A percentile compares a stretch with the other conserved stretches of the same genome.
Conservation (phyloP, 2,113 vertebrate species). For the Panthera tigris region DNA sequence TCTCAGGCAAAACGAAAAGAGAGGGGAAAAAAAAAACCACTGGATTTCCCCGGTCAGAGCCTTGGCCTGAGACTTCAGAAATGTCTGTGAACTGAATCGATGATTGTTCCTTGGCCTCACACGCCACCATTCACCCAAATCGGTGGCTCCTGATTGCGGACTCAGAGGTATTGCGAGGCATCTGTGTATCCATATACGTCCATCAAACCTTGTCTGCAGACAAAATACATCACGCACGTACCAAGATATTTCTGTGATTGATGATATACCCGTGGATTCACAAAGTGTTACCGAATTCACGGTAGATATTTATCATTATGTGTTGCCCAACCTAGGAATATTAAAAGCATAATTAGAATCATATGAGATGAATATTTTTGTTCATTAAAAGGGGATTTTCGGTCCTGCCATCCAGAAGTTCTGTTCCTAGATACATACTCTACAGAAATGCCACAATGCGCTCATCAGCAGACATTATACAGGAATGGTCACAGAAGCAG, state of each 20-base stretch:
- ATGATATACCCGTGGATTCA: neutral
- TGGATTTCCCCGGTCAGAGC: neutral
- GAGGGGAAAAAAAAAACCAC: neutral
- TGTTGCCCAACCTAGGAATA: neutral
- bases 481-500: neutral
- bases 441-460: constrained; percentile 5
- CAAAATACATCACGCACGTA: neutral
- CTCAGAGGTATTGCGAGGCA: neutral
- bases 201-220: neutral
- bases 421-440: constrained; percentile 41
- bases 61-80: constrained; percentile 3
- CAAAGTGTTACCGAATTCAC: constrained; percentile 16
- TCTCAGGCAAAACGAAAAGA: neutral
- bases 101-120: neutral
- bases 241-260: neutral
- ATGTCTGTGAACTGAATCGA: neutral
- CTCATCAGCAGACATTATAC: neutral
- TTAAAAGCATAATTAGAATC: constrained; percentile 61
- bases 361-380: neutral
- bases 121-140: neutral
- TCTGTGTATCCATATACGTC: neutral
- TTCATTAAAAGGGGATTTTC: constrained; percentile 66
- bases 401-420: constrained; percentile 43
- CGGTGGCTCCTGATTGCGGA: neutral
- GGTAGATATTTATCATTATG: constrained; percentile 23